A percentile compares a stretch with the other conserved stretches of the same genome.
These are phyloP conservation scores for Mythimna lalbum DNA, from an alignment of 2,888 invertebrate genomes.

Conservation along the genomic window DNA sequence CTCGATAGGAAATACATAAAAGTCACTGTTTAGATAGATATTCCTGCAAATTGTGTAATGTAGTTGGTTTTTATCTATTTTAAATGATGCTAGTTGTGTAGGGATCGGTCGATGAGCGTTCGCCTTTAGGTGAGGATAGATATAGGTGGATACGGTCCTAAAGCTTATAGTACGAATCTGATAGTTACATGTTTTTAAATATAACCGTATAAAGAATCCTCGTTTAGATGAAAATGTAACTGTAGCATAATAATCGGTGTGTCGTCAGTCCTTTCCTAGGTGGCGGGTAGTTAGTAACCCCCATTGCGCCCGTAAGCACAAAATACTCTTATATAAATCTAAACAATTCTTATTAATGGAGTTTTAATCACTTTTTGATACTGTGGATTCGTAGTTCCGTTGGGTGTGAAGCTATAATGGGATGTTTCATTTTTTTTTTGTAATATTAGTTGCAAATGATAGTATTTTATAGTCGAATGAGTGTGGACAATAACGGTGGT, in stretches of 20 bases:
- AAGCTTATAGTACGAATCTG: slow-evolving; percentile 86
- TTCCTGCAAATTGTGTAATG: slow-evolving; percentile 82
- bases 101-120: slow-evolving; percentile 69
- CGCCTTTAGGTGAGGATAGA: slow-evolving; percentile 78
- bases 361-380: slow-evolving; percentile 85
- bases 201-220: slow-evolving; percentile 80
- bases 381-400: slow-evolving; percentile 71
- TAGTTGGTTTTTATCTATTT: slow-evolving; percentile 85
- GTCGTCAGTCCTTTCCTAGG: slow-evolving; percentile 77
- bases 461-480: slow-evolving; percentile 83
- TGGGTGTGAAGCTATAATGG: slow-evolving; percentile 73
- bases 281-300: slow-evolving; percentile 67
- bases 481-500: slow-evolving; percentile 88
- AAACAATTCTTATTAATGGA: slow-evolving; percentile 70
- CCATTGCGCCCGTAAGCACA: slow-evolving; percentile 77
- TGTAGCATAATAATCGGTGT: slow-evolving; percentile 82
- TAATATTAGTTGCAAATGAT: slow-evolving; percentile 84
- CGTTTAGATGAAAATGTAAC: slow-evolving; percentile 81
- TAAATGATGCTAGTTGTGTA: slow-evolving; percentile 88
- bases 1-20: slow-evolving; percentile 74
- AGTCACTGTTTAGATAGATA: slow-evolving; percentile 85
- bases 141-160: slow-evolving; percentile 81
- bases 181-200: slow-evolving; percentile 80
- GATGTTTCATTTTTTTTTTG: slow-evolving; percentile 66
- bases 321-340: slow-evolving; percentile 78